Percentiles rank a stretch among this genome's conserved stretches.
Conservation (phyloP, 2,113 vertebrate genomes). For the Sminthopsis crassicaudata region DNA sequence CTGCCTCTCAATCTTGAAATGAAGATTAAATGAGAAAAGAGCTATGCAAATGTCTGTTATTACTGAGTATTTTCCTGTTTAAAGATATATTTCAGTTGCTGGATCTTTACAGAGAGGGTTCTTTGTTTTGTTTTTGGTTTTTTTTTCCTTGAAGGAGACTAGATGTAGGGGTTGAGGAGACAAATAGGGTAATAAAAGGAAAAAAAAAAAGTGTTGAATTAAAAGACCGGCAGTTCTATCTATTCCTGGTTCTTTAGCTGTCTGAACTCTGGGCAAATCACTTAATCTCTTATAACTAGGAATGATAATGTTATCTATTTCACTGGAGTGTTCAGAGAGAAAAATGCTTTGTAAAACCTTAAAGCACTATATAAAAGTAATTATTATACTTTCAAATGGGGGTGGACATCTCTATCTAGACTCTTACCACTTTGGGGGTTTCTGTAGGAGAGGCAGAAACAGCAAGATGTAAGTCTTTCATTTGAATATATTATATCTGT, state of each 20-base stretch:
- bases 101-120: not conserved
- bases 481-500: not conserved
- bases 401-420: not conserved
- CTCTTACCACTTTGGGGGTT: not conserved
- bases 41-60: not conserved
- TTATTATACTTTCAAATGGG: not conserved
- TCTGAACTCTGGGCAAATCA: not conserved
- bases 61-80: not conserved
- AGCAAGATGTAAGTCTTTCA: not conserved
- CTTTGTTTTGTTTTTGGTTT: not conserved
- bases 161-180: not conserved
- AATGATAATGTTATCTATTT: not conserved
- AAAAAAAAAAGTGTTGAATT: not conserved
- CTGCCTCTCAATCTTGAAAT: not conserved
- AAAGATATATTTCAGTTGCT: not conserved
- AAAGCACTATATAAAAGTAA: not conserved
- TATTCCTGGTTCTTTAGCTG: not conserved
- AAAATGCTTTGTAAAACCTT: not conserved
- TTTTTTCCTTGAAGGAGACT: not conserved
- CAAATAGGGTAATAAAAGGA: not conserved
- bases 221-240: not conserved
- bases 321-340: not conserved
- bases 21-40: not conserved
- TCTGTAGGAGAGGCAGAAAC: not conserved
- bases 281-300: not conserved